Evolutionary conservation across 2,113 vertebrate genomes (phyloP).

Genomic region (Seriola dumerili): DNA sequence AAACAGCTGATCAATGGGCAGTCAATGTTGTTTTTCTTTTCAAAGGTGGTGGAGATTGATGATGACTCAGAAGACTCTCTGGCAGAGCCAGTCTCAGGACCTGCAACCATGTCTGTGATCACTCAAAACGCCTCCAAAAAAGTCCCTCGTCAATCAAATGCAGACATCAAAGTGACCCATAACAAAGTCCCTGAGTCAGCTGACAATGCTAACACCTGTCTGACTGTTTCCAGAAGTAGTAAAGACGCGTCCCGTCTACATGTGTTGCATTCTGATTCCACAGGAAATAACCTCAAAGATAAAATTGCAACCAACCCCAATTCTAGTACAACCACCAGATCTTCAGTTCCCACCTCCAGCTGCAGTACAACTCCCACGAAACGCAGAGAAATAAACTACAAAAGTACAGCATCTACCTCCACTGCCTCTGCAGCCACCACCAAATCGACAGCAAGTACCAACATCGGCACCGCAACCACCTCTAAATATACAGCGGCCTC

Average conservation of each 20-base stretch:
- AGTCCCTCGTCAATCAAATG: neutral
- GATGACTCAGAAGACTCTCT: neutral
- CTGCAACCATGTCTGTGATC: neutral
- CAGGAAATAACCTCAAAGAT: neutral
- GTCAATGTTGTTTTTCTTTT: slow-evolving; percentile 30
- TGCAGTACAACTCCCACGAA: neutral
- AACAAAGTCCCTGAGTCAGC: neutral
- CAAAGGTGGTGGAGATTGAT: slow-evolving; percentile 34
- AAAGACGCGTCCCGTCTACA: neutral
- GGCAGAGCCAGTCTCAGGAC: neutral
- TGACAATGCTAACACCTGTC: neutral
- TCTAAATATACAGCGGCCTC: neutral
- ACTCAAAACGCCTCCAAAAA: neutral
- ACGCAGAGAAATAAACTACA: neutral
- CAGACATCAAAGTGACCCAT: neutral
- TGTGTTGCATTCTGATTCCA: neutral
- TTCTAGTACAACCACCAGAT: neutral
- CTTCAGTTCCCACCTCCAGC: too few species aligned
- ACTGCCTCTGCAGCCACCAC: neutral
- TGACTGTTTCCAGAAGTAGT: neutral
- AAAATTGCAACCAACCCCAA: neutral
- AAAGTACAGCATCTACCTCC: neutral
- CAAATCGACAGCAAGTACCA: neutral
- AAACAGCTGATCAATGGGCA: neutral
- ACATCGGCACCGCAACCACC: too few species aligned